Percentiles rank a stretch among this genome's conserved stretches.
Evolutionary conservation across 2,797 vertebrate species (phyloP).

Genomic region (Pteropus rufus): DNA sequence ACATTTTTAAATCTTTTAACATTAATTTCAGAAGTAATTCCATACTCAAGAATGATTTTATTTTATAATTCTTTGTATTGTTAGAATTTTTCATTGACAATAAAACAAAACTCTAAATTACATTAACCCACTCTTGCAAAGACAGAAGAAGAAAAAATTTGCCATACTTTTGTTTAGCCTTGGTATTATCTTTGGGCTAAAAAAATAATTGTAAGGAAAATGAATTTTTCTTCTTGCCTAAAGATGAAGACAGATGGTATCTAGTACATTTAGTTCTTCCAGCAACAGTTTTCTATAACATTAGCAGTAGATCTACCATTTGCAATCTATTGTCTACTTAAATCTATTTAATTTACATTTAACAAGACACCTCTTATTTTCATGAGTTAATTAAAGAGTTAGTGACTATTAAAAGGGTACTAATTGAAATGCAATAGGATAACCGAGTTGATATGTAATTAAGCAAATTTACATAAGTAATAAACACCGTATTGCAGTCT

Average conservation of each 20-base stretch:
- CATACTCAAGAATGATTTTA: background rate
- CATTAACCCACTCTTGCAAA: background rate
- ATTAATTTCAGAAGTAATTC: slow-evolving; percentile 16
- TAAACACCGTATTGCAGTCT: slow-evolving; percentile 77
- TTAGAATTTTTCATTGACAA: slow-evolving; percentile 11
- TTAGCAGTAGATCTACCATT: slow-evolving; percentile 79
- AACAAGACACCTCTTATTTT: slow-evolving; percentile 83
- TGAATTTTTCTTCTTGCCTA: slow-evolving; percentile 7
- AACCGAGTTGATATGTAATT: slow-evolving; percentile 83
- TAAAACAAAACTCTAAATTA: slow-evolving; percentile 17
- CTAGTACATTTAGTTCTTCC: slow-evolving; percentile 55
- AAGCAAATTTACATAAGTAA: slow-evolving; percentile 82
- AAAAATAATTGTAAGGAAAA: slow-evolving; percentile 25
- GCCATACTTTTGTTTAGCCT: background rate
- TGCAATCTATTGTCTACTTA: slow-evolving; percentile 81
- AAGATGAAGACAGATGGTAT: slow-evolving; percentile 69
- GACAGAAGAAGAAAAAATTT: background rate
- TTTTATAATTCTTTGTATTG: background rate
- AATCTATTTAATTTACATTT: slow-evolving; percentile 84
- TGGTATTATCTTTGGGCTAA: background rate
- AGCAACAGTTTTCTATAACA: slow-evolving; percentile 61
- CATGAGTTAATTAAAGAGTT: slow-evolving; percentile 83
- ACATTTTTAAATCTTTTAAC: slow-evolving; percentile 38
- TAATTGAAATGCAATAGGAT: slow-evolving; percentile 82
- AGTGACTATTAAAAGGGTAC: slow-evolving; percentile 80